Evolutionary conservation across 2,888 invertebrate species (phyloP), one percentile per base, ranked within the genome.

Genomic region (Torymus aiolomorphi): DNA sequence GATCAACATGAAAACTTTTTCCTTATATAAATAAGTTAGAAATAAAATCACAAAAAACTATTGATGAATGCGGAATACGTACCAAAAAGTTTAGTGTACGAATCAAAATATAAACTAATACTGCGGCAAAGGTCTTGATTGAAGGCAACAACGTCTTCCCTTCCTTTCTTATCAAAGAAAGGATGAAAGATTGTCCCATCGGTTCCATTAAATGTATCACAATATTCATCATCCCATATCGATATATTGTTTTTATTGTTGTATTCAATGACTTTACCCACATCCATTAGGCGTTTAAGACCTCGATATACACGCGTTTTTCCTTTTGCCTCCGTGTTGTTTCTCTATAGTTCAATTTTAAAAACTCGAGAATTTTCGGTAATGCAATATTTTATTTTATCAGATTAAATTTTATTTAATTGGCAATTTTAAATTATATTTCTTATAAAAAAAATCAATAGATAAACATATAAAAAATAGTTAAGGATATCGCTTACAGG

Each of bases 161-260:
- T 93, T 14, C 79, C 79, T 11, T 65, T 65, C 78, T 92, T 91
- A 0, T 92, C 92, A 66, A 95, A 87, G 84, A 95, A 95, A 0
- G 97, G 97, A 0, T 96, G 94, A 89, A 97, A 97, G 16, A 97
- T 94, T 0, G 97, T 96, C 0, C 96, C 95, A 87, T 98, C 97
- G 0, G 96, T 97, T 0, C 97, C 97, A 10, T 92, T 91, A 85
- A 93, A 95, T 73, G 93, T 91, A 87, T 97, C 96, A 87, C 97
- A 97, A 0, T 78, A 77, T 74, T 93, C 92, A 0, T 93, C 94
- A 0, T 93, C 94, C 96, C 96, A 97, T 0, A 92, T 90, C 0
- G 92, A 91, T 88, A 94, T 89, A 84, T 93, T 91, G 0, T 92
- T 88, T 72, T 94, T 92, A 0, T 94, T 95, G 83, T 96, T 94